Percentiles rank a stretch among this genome's conserved stretches.
These are phyloP conservation scores for Balaeniceps rex DNA, from an alignment of 2,113 vertebrate species.

Conservation along the genomic window DNA sequence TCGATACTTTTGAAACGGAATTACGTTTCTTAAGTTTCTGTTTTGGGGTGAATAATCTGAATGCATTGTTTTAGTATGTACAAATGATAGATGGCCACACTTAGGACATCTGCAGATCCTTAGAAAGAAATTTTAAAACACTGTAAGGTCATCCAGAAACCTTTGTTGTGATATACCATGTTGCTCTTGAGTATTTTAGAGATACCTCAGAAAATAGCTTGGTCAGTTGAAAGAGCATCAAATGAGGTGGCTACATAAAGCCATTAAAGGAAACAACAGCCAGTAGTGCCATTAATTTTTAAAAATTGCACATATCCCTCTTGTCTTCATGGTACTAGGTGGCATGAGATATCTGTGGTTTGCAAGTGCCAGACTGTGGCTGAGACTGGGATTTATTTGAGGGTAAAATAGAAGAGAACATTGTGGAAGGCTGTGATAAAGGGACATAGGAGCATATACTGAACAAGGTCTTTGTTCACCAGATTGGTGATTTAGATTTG, in stretches of 20 bases:
- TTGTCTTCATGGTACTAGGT: not conserved
- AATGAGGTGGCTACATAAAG: not conserved
- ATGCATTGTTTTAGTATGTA: not conserved
- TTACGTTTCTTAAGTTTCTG: not conserved
- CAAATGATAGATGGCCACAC: fast-evolving
- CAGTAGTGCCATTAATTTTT: not conserved
- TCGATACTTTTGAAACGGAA: not conserved
- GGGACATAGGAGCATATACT: not conserved
- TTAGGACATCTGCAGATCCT: not conserved
- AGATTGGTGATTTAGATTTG: not conserved
- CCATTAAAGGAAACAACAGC: fast-evolving
- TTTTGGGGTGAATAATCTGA: not conserved
- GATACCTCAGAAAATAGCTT: not conserved
- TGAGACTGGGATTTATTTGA: not conserved
- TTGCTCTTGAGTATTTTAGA: not conserved
- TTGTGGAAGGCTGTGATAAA: not conserved
- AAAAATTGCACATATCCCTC: not conserved
- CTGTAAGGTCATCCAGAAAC: not conserved
- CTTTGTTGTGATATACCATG: not conserved
- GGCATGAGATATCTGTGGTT: not conserved
- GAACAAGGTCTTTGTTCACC: not conserved
- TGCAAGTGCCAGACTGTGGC: not conserved
- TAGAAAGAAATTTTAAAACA: not conserved
- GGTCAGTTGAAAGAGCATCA: not conserved
- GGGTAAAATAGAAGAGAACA: not conserved